phyloP scores from a whole-genome alignment of 2,113 vertebrate genomes.

The Hepsetus odoe region DNA sequence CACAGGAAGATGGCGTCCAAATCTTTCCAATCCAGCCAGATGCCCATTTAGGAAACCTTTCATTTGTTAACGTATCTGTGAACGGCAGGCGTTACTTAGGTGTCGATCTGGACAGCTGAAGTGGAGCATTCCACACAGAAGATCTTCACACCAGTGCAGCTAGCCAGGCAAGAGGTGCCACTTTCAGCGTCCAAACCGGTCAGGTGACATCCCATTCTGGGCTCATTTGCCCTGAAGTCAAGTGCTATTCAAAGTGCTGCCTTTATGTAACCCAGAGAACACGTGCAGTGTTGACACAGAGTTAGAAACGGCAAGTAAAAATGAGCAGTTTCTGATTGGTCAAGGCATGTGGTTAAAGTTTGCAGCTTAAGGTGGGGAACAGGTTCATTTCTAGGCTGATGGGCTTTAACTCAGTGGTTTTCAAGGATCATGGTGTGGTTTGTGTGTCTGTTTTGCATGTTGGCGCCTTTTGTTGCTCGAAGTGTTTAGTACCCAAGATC shows the following conservation, averaged over 20 bases:
- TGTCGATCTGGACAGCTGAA: constrained; percentile 38
- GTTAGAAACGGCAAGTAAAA: too few relatives aligned
- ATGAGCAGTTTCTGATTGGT: too few relatives aligned
- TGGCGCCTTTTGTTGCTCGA: too few relatives aligned
- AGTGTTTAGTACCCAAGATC: too few relatives aligned
- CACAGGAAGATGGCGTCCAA: not conserved
- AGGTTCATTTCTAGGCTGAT: too few relatives aligned
- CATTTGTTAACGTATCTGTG: not conserved
- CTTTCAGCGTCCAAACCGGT: constrained; percentile 18
- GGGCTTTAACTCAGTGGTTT: too few relatives aligned
- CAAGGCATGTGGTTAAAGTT: too few relatives aligned
- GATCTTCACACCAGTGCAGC: not conserved
- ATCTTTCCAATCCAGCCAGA: not conserved
- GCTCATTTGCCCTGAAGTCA: constrained; percentile 6
- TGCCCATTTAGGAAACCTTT: not conserved
- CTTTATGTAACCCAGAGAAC: too few relatives aligned
- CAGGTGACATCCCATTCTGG: not conserved
- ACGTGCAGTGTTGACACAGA: too few relatives aligned
- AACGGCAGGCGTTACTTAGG: constrained; percentile 7
- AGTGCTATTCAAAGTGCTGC: not conserved
- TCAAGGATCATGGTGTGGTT: too few relatives aligned
- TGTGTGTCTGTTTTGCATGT: too few relatives aligned
- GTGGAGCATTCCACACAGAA: constrained; percentile 13
- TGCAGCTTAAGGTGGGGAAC: too few relatives aligned
- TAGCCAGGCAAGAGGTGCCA: not conserved